Evolutionary conservation across 2,797 vertebrate genomes (phyloP).

Genomic region (Amazonetta brasiliensis): DNA sequence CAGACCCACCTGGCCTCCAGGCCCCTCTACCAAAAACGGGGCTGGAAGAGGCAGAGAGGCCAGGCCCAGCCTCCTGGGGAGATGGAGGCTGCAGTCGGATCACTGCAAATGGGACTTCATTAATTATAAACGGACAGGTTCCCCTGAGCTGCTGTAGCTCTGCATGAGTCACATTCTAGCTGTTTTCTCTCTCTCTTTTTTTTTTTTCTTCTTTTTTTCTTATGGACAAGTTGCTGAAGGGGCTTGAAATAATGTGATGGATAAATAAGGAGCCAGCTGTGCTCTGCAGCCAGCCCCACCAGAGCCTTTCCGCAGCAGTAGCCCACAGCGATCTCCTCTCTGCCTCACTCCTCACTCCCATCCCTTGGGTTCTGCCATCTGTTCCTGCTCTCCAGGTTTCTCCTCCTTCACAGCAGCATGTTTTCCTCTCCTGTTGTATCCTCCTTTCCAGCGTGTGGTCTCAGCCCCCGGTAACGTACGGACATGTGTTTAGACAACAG

Average conservation of each 20-base stretch:
- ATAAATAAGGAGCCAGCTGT: constrained; percentile 46
- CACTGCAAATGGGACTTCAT: constrained; percentile 3
- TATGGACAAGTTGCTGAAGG: neutral
- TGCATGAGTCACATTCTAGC: neutral
- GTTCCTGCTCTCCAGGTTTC: constrained; percentile 3
- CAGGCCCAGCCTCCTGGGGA: neutral
- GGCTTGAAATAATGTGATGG: neutral
- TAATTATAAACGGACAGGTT: constrained; percentile 23
- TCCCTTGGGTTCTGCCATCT: constrained; percentile 4
- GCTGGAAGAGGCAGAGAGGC: neutral
- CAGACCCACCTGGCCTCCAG: neutral
- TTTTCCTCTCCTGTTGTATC: neutral
- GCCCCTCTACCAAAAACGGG: accelerated
- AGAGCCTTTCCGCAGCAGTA: neutral
- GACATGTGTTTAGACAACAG: neutral
- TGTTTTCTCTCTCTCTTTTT: neutral
- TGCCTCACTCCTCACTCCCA: neutral
- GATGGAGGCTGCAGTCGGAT: neutral
- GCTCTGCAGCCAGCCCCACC: neutral
- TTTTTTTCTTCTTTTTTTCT: neutral
- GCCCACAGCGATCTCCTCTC: neutral
- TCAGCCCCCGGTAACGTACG: neutral
- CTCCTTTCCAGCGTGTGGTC: constrained; percentile 18
- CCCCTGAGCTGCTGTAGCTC: constrained; percentile 6
- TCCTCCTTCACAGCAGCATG: neutral